Evolutionary conservation across 2,797 vertebrate genomes (phyloP).

Genomic region (Danio tinwini): DNA sequence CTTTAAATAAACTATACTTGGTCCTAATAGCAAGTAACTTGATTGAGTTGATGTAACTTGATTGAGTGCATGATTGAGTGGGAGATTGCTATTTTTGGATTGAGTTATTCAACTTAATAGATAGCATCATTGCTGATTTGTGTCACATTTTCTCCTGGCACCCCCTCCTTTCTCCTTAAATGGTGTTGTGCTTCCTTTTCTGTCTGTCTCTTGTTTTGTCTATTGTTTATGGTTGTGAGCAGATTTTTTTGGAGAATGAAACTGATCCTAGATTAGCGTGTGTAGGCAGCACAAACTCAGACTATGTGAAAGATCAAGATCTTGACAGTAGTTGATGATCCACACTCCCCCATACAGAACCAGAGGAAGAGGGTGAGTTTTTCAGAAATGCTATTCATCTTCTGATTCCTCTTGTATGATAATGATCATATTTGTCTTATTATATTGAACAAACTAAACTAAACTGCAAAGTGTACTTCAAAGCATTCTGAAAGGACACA

Average conservation of each 20-base stretch:
- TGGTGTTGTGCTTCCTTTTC: not conserved
- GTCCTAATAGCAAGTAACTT: not conserved
- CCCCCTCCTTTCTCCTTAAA: conserved; percentile 14
- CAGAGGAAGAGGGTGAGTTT: not conserved
- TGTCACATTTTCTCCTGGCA: conserved; percentile 1
- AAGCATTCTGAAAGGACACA: not conserved
- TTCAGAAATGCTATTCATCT: conserved; percentile 5
- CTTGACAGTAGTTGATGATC: not conserved
- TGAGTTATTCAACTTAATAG: not conserved
- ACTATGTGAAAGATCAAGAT: not conserved
- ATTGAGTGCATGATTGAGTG: not conserved
- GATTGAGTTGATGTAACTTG: no score
- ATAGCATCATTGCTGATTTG: conserved; percentile 6
- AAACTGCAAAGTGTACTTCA: not conserved
- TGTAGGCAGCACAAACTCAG: conserved; percentile 5
- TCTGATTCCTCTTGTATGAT: not conserved
- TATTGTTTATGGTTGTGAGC: conserved; percentile 17
- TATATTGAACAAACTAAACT: not conserved
- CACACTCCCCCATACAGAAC: not conserved
- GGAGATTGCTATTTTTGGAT: not conserved
- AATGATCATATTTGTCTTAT: not conserved
- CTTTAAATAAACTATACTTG: not conserved
- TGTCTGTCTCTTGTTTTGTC: not conserved
- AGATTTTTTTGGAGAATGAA: conserved; percentile 7
- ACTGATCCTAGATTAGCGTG: conserved; percentile 27